Evolutionary conservation across 2,797 vertebrate species (phyloP).

Genomic region (Rhinogobio ventralis): DNA sequence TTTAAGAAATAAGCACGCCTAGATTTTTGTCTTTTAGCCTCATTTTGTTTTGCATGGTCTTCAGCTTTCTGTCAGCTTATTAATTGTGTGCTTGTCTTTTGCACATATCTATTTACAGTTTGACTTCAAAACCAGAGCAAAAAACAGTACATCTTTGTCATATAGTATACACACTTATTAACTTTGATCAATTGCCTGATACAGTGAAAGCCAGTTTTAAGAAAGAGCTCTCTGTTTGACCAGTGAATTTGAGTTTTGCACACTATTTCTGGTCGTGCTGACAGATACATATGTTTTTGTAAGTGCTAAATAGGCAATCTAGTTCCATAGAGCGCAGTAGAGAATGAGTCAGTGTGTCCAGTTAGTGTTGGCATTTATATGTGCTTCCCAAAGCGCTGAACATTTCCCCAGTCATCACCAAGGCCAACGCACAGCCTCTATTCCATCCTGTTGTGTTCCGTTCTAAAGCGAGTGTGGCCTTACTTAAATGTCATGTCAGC

Average conservation of each 20-base stretch:
- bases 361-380: constrained; percentile 56
- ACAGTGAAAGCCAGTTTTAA: constrained; percentile 19
- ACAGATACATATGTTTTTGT: constrained; percentile 54
- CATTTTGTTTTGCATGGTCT: background rate
- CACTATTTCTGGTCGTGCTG: constrained; percentile 51
- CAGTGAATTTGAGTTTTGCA: constrained; percentile 47
- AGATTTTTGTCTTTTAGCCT: background rate
- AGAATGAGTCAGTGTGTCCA: constrained; percentile 59
- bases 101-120: background rate
- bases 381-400: constrained; percentile 59
- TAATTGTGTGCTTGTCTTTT: background rate
- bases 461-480: constrained; percentile 64
- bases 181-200: constrained; percentile 13
- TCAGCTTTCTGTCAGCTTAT: background rate
- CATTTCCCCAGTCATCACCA: constrained; percentile 71
- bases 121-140: background rate
- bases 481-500: constrained; percentile 77
- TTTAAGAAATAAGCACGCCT: background rate
- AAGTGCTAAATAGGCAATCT: constrained; percentile 52
- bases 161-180: background rate
- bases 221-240: constrained; percentile 42
- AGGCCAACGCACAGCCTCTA: constrained; percentile 64
- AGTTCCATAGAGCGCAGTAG: constrained; percentile 49
- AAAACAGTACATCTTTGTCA: background rate
- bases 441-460: constrained; percentile 77